phyloP scores from a whole-genome alignment of 2,888 invertebrate genomes.

The Disparrhopalites patrizii region DNA sequence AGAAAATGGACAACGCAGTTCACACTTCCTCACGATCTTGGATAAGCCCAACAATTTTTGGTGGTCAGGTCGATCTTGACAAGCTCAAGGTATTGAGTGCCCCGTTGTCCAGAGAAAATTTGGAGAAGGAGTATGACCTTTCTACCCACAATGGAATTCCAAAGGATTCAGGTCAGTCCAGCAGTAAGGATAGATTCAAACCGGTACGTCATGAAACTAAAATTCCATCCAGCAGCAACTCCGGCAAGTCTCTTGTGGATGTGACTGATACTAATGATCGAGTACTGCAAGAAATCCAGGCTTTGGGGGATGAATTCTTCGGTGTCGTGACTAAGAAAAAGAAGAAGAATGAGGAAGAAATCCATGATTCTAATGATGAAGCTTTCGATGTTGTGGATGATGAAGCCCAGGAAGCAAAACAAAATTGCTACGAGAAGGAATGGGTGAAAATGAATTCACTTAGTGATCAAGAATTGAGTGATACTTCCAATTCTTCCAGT shows the following conservation, averaged over 20 bases:
- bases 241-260: neutral
- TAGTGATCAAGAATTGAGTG: neutral
- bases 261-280: neutral
- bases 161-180: neutral
- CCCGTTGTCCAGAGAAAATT: neutral
- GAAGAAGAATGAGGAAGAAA: neutral
- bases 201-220: neutral
- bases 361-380: neutral
- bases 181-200: too few species aligned
- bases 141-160: neutral
- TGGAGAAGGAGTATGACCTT: neutral
- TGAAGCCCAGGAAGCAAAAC: too few species aligned
- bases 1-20: neutral
- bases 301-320: conserved; percentile 1
- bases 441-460: neutral
- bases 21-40: neutral
- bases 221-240: neutral
- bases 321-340: neutral
- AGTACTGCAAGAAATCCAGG: neutral
- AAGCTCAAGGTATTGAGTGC: neutral
- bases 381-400: neutral
- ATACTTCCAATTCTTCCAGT: neutral
- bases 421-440: neutral
- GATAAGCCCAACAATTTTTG: neutral
- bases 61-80: neutral